phyloP scores from a whole-genome alignment of 2,888 invertebrate genomes.

The Cosmopolites sordidus region DNA sequence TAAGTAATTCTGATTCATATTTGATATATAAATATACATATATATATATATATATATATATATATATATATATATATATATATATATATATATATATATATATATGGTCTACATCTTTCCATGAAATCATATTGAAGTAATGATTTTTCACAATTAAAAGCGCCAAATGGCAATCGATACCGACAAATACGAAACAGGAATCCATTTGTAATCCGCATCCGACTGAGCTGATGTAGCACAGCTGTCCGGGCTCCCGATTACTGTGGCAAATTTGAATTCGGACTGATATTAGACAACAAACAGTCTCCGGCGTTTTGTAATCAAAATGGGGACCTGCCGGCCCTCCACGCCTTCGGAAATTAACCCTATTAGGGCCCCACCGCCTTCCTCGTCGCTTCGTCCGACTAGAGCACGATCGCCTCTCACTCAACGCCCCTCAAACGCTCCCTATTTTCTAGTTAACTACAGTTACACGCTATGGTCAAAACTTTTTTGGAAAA shows the following conservation, averaged over 20 bases:
- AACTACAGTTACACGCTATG: conserved; percentile 15
- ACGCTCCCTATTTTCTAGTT: conserved; percentile 23
- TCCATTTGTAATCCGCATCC: conserved; percentile 21
- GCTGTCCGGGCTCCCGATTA: conserved; percentile 21
- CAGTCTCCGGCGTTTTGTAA: conserved; percentile 25
- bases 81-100: no score
- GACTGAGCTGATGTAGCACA: conserved; percentile 20
- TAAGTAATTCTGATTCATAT: no score
- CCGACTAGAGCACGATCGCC: background rate
- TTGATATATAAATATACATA: no score
- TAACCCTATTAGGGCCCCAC: conserved; percentile 17
- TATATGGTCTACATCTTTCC: no score
- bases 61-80: no score
- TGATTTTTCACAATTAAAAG: no score
- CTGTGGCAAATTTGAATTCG: conserved; percentile 23
- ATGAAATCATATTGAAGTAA: no score
- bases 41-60: no score
- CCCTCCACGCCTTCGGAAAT: conserved; percentile 19
- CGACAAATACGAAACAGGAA: conserved; percentile 8
- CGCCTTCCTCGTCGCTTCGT: background rate
- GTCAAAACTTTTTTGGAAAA: no score
- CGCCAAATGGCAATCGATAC: background rate
- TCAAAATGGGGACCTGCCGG: conserved; percentile 19
- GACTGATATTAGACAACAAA: conserved; percentile 25
- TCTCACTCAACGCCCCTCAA: conserved; percentile 4